Evolutionary conservation across 1,140 invertebrate species (phyloP).

Genomic region (Drosophila malerkotliana): DNA sequence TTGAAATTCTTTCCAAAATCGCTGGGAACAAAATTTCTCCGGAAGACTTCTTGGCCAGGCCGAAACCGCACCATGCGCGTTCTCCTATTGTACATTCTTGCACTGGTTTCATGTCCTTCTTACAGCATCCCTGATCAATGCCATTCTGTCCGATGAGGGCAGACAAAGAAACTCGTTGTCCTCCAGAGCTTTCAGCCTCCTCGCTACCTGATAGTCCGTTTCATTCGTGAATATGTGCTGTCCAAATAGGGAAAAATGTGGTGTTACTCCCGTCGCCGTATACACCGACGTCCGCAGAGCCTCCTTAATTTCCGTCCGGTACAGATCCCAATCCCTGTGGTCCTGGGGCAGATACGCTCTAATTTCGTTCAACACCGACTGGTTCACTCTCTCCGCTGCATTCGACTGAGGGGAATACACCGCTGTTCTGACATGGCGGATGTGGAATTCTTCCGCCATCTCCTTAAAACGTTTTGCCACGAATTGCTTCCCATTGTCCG

Average conservation of each 20-base stretch:
- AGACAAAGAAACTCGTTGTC: neutral
- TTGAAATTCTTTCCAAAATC: slow-evolving; percentile 14
- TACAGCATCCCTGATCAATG: neutral
- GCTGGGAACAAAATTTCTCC: slow-evolving; percentile 7
- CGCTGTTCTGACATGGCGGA: neutral
- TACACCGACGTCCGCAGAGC: neutral
- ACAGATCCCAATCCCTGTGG: neutral
- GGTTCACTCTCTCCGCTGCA: neutral
- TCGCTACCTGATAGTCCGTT: too few species aligned
- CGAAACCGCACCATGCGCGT: neutral
- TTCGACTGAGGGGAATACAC: neutral
- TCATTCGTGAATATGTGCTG: neutral
- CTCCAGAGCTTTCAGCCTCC: neutral
- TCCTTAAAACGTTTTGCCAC: neutral
- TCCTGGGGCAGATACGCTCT: too few species aligned
- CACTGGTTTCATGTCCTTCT: too few species aligned
- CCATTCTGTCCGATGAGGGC: neutral
- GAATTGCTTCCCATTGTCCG: neutral
- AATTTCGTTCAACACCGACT: too few species aligned
- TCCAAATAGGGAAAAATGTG: neutral
- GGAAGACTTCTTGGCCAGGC: slow-evolving; percentile 5
- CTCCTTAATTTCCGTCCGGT: neutral
- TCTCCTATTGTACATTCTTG: neutral
- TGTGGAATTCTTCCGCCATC: neutral
- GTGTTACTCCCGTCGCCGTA: neutral